Base-by-base conservation (phyloP, 2,888 invertebrate species). In the Ormyrus labotus region DNA sequence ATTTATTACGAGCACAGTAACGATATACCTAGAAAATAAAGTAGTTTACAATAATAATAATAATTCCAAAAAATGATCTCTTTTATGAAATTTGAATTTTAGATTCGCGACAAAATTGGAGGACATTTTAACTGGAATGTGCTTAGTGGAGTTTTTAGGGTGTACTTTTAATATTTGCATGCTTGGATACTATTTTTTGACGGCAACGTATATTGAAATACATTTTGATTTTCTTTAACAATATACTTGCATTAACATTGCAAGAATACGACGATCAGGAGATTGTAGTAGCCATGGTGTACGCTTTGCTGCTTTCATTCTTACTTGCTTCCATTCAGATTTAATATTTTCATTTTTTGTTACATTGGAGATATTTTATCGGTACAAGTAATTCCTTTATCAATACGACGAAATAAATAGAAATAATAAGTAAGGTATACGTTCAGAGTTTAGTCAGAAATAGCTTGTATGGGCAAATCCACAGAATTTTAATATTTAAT, bases 151-250 rank as follows among this genome's bases (percentile, higher is more conserved):
- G 70, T 67, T 85, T 34, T 71, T 80, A 50, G 84, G 85, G 0
- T 83, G 84, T 19, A 84, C 84, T 0, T 81, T 85, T n/a, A 82
- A 81, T 55, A 81, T 85, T 13, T 85, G 85, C 67, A 76, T 85
- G 9, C 70, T 85, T 6, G 84, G 83, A 10, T 85, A 85, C 69
- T 84, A 83, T 65, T 78, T 84, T 53, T 78, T 85, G 45, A 74
- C 81, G 76, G 85, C 84, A 69, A 34, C 11, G 53, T 53, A 10
- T 1, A 53, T 53, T 10, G 53, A 53, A 53, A 1, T 53, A 8
- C 11, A 8, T 53, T 53, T 11, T 1, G 1, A 53, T 2, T 10
- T 53, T 10, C 53, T 53, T 53, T 2, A 3, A 10, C 9, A 53
- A 2, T 53, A 10, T 8, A 53, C 8, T 53, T 53, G 8, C 8